Evolutionary conservation across 37 sponge, comb jelly and placozoan genomes (phyloP).

Genomic region (Cladorhizidae sp.): DNA sequence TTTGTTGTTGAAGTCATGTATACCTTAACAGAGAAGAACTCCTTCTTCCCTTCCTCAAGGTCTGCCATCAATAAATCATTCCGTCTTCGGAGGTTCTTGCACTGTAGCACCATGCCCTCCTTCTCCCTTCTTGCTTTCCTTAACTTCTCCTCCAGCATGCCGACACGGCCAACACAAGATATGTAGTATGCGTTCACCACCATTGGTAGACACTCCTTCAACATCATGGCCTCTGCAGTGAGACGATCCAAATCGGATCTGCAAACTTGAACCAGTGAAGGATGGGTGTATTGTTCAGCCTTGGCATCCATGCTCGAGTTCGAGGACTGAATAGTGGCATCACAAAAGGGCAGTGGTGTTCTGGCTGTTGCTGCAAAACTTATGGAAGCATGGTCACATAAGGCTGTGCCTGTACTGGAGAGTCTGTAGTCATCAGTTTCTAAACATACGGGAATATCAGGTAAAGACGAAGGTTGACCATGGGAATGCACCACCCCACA

Average conservation of each 20-base stretch:
- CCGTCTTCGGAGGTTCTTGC: constrained; percentile 40
- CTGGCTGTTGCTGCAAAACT: too few relatives aligned
- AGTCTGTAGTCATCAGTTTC: too few relatives aligned
- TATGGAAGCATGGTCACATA: too few relatives aligned
- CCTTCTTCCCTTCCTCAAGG: constrained; percentile 73
- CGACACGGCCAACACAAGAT: constrained; percentile 4
- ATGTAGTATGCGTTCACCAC: constrained; percentile 53
- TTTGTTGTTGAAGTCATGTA: neutral
- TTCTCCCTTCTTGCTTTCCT: constrained; percentile 13
- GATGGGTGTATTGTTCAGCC: too few relatives aligned
- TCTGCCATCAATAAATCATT: constrained; percentile 47
- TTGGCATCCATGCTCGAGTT: too few relatives aligned
- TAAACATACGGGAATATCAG: too few relatives aligned
- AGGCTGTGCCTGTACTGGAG: too few relatives aligned
- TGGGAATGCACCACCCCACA: too few relatives aligned
- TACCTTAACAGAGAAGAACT: constrained; percentile 45
- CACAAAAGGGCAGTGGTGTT: too few relatives aligned
- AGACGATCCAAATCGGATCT: constrained; percentile 66
- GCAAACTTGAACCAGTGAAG: constrained; percentile 16
- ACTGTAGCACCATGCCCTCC: constrained; percentile 27
- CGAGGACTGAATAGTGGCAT: too few relatives aligned
- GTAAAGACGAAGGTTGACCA: too few relatives aligned
- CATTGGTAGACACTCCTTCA: constrained; percentile 84
- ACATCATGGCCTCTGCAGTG: constrained; percentile 83
- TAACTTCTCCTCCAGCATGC: constrained; percentile 5